Conservation (phyloP, 2,888 invertebrate genomes). For the Meliscaeva auricollis region DNA sequence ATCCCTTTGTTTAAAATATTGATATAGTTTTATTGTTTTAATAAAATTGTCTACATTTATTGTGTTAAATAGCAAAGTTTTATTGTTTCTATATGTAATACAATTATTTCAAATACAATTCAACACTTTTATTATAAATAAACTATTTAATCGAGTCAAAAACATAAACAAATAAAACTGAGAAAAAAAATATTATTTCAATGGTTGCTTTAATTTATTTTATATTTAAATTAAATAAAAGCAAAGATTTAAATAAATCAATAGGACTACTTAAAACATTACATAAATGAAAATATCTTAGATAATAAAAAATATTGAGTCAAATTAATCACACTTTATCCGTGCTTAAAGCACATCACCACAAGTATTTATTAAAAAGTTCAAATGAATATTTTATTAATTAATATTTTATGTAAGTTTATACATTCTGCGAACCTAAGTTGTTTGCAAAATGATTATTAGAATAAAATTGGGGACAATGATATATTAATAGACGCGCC, state of each 20-base stretch:
- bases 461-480: slow-evolving; percentile 1
- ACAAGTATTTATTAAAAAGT: slow-evolving; percentile 71
- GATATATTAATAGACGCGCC: slow-evolving; percentile 45
- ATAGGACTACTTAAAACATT: slow-evolving; percentile 55
- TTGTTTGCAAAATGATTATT: too few relatives aligned
- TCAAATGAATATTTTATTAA: slow-evolving; percentile 49
- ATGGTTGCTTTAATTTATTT: slow-evolving; percentile 59
- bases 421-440: too few relatives aligned
- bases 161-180: slow-evolving; percentile 7
- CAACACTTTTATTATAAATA: background rate
- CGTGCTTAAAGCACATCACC: slow-evolving; percentile 68
- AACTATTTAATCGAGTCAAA: slow-evolving; percentile 50
- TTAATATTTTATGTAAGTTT: slow-evolving; percentile 3
- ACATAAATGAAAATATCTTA: slow-evolving; percentile 37
- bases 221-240: slow-evolving; percentile 11
- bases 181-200: slow-evolving; percentile 1
- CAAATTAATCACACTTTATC: slow-evolving; percentile 21
- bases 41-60: slow-evolving; percentile 51
- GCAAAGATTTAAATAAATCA: too few relatives aligned
- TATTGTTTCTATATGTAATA: slow-evolving; percentile 56
- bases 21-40: slow-evolving; percentile 39
- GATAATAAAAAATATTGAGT: slow-evolving; percentile 4
- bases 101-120: slow-evolving; percentile 22
- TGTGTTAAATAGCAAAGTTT: slow-evolving; percentile 40
- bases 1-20: slow-evolving; percentile 39